Evolutionary conservation across 2,797 vertebrate species (phyloP).

Genomic region (Acrossocheilus fasciatus): DNA sequence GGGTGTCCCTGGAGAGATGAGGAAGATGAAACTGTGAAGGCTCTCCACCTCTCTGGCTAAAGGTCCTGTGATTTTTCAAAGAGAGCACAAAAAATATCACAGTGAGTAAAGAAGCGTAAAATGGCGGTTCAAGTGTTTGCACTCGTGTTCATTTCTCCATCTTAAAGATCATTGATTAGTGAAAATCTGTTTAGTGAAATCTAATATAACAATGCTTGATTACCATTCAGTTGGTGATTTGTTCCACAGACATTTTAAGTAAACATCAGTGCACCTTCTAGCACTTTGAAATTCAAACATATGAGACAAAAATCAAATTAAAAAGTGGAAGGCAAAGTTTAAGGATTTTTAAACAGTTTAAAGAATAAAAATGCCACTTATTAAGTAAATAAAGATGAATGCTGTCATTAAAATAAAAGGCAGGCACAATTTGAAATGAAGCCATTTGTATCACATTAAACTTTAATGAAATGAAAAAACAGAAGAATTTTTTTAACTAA

Average conservation of each 20-base stretch:
- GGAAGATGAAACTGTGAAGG: constrained; percentile 20
- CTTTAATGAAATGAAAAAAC: background rate
- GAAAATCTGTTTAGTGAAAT: background rate
- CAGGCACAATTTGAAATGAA: background rate
- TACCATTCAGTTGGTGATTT: background rate
- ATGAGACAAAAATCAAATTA: background rate
- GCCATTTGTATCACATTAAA: background rate
- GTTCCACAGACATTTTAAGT: background rate
- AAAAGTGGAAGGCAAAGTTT: background rate
- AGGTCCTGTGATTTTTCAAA: constrained; percentile 38
- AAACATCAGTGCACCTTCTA: background rate
- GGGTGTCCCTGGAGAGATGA: constrained; percentile 30
- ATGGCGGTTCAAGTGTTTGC: background rate
- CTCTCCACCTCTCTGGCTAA: constrained; percentile 24
- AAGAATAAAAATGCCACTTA: background rate
- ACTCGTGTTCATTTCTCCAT: background rate
- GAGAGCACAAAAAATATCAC: background rate
- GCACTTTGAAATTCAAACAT: background rate
- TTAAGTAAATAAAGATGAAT: background rate
- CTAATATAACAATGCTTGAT: background rate
- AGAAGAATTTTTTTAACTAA: too few relatives aligned
- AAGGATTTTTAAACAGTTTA: background rate
- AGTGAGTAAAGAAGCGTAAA: background rate
- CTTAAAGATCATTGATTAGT: constrained; percentile 2
- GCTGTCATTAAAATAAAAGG: background rate